Conservation (phyloP, 2,888 invertebrate species). For the Campoplex capitator region DNA sequence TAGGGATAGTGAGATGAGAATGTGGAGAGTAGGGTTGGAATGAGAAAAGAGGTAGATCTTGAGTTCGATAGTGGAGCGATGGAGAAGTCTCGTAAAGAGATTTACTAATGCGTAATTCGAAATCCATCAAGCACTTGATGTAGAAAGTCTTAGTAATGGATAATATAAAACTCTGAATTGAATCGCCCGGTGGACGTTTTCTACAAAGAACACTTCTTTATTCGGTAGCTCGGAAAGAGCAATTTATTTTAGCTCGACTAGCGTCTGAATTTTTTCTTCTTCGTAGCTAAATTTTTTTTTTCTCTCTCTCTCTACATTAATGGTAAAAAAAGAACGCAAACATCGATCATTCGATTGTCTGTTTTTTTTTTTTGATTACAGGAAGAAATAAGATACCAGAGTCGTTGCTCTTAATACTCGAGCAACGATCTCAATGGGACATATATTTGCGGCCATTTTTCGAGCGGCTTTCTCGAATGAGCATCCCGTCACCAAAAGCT, state of each 20-base stretch:
- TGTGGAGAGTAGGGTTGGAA: not conserved
- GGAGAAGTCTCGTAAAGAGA: slow-evolving; percentile 12
- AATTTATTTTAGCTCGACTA: not conserved
- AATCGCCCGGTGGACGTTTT: slow-evolving; percentile 1
- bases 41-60: slow-evolving; percentile 13
- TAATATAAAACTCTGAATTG: slow-evolving; percentile 28
- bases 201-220: not conserved
- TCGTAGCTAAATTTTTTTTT: not conserved
- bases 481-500: not conserved
- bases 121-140: slow-evolving; percentile 30
- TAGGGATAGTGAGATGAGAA: slow-evolving; percentile 2
- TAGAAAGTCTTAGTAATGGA: slow-evolving; percentile 13
- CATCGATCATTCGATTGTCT: not conserved
- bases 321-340: not conserved
- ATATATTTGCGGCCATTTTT: not conserved
- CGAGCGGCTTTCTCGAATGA: not conserved
- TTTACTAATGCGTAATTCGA: slow-evolving; percentile 36
- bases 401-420: not conserved
- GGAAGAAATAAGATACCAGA: slow-evolving; percentile 19
- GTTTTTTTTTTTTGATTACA: slow-evolving; percentile 24
- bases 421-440: not conserved
- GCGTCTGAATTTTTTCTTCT: not conserved
- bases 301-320: not conserved
- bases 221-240: not conserved
- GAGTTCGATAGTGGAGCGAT: not conserved